Conservation (phyloP, 2,113 vertebrate genomes). For the Gopherus evgoodei region DNA sequence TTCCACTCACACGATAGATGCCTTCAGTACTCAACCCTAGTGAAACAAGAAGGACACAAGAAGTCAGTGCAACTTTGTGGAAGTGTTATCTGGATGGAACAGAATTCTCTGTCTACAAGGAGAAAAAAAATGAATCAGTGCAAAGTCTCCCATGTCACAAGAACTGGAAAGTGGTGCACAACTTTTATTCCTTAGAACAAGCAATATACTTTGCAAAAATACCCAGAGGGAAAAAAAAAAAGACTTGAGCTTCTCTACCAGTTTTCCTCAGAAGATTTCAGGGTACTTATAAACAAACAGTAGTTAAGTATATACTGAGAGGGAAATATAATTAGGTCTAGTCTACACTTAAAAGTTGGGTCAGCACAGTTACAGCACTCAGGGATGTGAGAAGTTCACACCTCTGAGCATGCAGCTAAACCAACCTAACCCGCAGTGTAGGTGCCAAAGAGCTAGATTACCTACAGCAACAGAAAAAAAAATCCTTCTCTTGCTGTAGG, state of each 20-base stretch:
- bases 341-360: background rate
- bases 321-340: background rate
- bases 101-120: background rate
- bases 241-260: background rate
- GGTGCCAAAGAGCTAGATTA: background rate
- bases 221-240: background rate
- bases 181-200: background rate
- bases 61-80: background rate
- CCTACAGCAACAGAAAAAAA: background rate
- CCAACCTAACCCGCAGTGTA: background rate
- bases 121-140: background rate
- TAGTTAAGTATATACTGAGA: background rate
- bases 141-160: background rate
- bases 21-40: conserved; percentile 92
- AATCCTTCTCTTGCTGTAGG: background rate
- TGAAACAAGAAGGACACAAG: background rate
- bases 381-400: background rate
- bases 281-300: background rate
- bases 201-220: background rate
- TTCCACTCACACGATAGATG: conserved; percentile 96
- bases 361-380: background rate
- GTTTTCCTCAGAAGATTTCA: background rate
- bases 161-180: background rate
- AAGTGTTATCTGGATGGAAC: too few relatives aligned
- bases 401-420: too few relatives aligned